Evolutionary conservation across 2,888 invertebrate species (phyloP).

Genomic region (Lordiphosa andalusiaca): DNA sequence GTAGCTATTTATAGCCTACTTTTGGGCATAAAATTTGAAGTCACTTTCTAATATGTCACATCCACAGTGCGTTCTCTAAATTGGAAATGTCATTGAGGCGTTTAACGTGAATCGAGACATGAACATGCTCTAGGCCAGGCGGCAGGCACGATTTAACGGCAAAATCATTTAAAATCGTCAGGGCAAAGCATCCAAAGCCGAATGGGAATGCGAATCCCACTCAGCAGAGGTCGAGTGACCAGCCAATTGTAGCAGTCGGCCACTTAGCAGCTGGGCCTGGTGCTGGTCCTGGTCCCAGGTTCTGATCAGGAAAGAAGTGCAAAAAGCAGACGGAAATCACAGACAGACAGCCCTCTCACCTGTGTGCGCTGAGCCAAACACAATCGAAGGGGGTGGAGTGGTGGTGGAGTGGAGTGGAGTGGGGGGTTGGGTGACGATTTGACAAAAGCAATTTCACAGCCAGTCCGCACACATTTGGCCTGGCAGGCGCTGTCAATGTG

Average conservation of each 20-base stretch:
- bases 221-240: slow-evolving; percentile 34
- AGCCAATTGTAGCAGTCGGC: slow-evolving; percentile 69
- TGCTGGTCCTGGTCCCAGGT: slow-evolving; percentile 12
- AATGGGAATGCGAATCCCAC: slow-evolving; percentile 7
- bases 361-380: slow-evolving; percentile 23
- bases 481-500: slow-evolving; percentile 43
- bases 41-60: too few relatives aligned
- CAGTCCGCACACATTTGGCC: slow-evolving; percentile 12
- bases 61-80: slow-evolving; percentile 46
- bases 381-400: slow-evolving; percentile 1
- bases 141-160: slow-evolving; percentile 17
- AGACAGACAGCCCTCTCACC: slow-evolving; percentile 21
- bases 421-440: slow-evolving; percentile 34
- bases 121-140: slow-evolving; percentile 30
- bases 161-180: slow-evolving; percentile 61
- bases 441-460: slow-evolving; percentile 65
- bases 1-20: too few relatives aligned
- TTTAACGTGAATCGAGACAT: slow-evolving; percentile 58
- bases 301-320: slow-evolving; percentile 9
- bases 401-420: background rate
- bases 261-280: slow-evolving; percentile 53
- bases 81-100: slow-evolving; percentile 75
- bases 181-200: slow-evolving; percentile 1
- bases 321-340: slow-evolving; percentile 27
- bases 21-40: too few relatives aligned